Evolutionary conservation across 2,888 invertebrate species (phyloP), one percentile per base, ranked within the genome.

Genomic region (Mellilla xanthometata): DNA sequence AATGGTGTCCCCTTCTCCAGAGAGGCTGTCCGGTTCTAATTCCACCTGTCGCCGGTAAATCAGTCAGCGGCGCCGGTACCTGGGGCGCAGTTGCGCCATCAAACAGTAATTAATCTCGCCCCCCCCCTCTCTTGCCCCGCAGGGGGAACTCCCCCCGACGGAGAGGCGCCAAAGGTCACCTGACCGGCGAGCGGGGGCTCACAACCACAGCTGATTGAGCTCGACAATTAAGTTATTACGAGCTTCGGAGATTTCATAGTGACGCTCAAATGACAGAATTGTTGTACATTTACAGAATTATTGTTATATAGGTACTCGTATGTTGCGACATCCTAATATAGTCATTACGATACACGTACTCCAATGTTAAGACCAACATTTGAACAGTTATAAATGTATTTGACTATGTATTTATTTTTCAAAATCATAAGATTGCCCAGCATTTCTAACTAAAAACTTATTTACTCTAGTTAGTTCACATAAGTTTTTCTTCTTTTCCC

Each of bases 21-120:
- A 34, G 38, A 41, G 26, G 9, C 15, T 10, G 39, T 35, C 35
- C 44, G 13, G 23, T 66, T 67, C 59, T 66, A 69, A 69, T 69
- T 65, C 63, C 62, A 69, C 70, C 68, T 69, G 68, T 68, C 56
- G 45, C 58, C 67, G 44, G 53, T 58, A 55, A 55, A 58, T 58
- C 58, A 48, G 47, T 48, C 47, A 42, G 23, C 23, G 22, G 29
- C 41, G 56, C 47, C 54, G 55, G 74, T 78, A 77, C 74, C 76
- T 75, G 76, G 72, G 75, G 74, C 65, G 70, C 74, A 65, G 62
- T 54, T 65, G 75, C 66, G 64, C 65, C 72, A 78, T 79, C 78
- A 79, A 80, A 83, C 78, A 76, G 85, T 83, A 86, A 86, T 86
- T 85, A 85, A 86, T 86, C 82, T 80, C 65, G 39, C 43, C 57